Base-by-base conservation (phyloP, 2,113 vertebrate species). In the Recurvirostra avosetta region DNA sequence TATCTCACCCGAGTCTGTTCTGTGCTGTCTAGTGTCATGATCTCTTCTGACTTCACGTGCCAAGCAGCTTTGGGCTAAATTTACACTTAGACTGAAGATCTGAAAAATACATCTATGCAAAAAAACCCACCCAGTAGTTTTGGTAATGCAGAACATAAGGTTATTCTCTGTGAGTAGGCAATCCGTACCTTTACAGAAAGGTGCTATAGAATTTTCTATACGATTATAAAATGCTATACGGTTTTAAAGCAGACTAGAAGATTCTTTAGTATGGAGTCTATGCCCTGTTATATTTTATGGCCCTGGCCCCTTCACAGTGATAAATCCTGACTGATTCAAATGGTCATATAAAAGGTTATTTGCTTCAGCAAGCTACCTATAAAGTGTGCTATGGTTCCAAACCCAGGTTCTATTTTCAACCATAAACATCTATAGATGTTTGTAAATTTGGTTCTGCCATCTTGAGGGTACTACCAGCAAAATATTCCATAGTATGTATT, bases 301-400 rank as follows among this genome's bases (percentile, higher is more conserved):
- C 19, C 49, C 32, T 68, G 25, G 40, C 25, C 21, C 30, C n/a
- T 91, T 88, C 67, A 68, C 22, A 70, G 45, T 73, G 40, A 79
- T 43, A 82, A 95, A 86, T 47, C 26, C 45, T 56, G 71, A 79
- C 17, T 78, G 49, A 95, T 90, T 73, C 34, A 88, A 86, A 90
- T 30, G 41, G 52, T 67, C 34, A 91, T 22, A 82, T 41, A 78
- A 72, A 90, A 76, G 9, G 21, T 12, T 63, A 78, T 59, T 65
- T 94, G 62, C 56, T 72, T 80, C 34, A 83, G 49, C 9, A 86
- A 92, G 34, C 53, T 53, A 66, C 20, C 34, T 90, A 18, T 49
- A 61, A 86, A 86, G 58, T n/a, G 32, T 5, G 6, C 26, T 55
- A 41, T 34, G 14, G 29, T 77, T 80, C 72, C 75, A 88, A 91